Base-by-base conservation (phyloP, 2,797 vertebrate genomes). In the Propithecus deckenii region DNA sequence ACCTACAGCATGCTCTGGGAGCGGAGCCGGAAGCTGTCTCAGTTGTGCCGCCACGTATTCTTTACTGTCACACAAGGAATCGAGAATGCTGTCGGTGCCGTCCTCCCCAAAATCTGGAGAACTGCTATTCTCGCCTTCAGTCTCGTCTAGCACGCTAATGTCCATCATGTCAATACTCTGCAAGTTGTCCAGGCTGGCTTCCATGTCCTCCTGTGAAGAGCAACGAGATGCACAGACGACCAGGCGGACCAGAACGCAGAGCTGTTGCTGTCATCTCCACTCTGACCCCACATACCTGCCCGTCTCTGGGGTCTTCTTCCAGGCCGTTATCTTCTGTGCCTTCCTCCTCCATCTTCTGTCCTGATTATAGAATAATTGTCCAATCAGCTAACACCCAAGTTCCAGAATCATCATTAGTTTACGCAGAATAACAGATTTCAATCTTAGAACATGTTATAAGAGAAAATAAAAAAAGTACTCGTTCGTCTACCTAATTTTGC, bases 111-210 rank as follows among this genome's bases (percentile, higher is more conserved):
- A 98, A 83, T 99, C 99, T 0, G 98, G 98, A 0, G 98, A 98
- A 78, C 98, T 98, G 86, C 99, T 99, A 23, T 99, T 99, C 95
- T 99, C 99, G 12, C 99, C 99, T 69, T 99, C 99, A 0, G 99
- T 99, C 94, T 99, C 99, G 75, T 99, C 99, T 94, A 99, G 97
- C 85, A 99, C 98, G 17, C 99, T 99, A 98, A 99, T 99, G 96
- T 99, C 99, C 97, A 99, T 98, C 98, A 99, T 99, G 98, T 99
- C 99, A 98, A 99, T 99, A 75, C 99, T 99, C 97, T 99, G 99
- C 98, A 99, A 98, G 97, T 97, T 99, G 93, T 99, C 99, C 18
- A 99, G 98, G 52, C 99, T 98, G 20, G 99, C 98, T 93, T 99
- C 99, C 85, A 98, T 87, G 50, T 99, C 99, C 59, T 99, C 99